Evolutionary conservation across 2,113 vertebrate species (phyloP), one percentile per base, ranked within the genome.

Genomic region (Tragelaphus buxtoni): DNA sequence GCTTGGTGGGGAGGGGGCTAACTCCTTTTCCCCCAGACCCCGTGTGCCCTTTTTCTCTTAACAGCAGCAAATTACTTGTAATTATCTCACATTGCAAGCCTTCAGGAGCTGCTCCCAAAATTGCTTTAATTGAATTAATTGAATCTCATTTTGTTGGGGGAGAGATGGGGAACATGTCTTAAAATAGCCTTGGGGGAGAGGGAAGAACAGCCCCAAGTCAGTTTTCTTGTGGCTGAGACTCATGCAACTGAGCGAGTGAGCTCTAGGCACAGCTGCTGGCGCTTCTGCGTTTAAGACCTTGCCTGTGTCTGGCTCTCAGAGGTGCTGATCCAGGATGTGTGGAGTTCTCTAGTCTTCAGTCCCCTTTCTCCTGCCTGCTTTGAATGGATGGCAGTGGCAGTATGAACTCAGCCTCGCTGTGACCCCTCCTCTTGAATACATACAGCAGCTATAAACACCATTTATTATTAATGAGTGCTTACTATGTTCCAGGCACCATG

Each of bases 51-150:
- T 90, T 69, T 69, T 65, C 80, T 96, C 97, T 61, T 20, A 87
- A 94, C 84, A 96, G 98, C 98, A 98, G 98, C 98, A 98, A 99
- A 99, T 99, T 99, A 98, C 98, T 98, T 61, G 55, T 98, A 99
- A 99, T 99, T 99, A 98, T 98, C 96, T 96, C 91, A 55, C 97
- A 98, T 98, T 93, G 98, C 97, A 98, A 98, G 82, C 98, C 99
- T 98, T 98, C 87, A 96, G 98, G 98, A 98, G 98, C 98, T 69
- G 6, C 90, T 91, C 56, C 95, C 97, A 83, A 98, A 98, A 96
- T 98, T 98, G 97, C 97, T 61, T 63, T 98, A 96, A 98, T 97
- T 98, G 92, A 84, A 35, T 79, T 98, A 96, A 98, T 97, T 98
- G 93, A 84, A 32, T 93, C 96, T 97, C 96, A 81, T 98, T 98